phyloP scores from a whole-genome alignment of 2,113 vertebrate genomes.

The Pelusios castaneus region DNA sequence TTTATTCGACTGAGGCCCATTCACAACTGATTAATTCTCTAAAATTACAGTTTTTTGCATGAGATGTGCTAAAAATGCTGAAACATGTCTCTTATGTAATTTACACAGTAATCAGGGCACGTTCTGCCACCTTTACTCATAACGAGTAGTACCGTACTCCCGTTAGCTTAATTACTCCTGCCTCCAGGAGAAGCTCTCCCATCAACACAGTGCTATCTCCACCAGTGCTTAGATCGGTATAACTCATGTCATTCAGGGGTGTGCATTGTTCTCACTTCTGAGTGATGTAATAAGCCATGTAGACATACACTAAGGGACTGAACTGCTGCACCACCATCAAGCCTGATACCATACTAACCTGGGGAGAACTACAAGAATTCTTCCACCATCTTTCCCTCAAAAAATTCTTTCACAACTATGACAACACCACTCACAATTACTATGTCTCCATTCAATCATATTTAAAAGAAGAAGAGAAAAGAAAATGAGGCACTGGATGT shows the following conservation, averaged over 20 bases:
- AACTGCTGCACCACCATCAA: neutral
- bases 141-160: neutral
- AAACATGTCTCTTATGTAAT: neutral
- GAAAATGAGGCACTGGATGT: slow-evolving; percentile 3
- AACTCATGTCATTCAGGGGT: too few relatives aligned
- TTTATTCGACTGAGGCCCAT: neutral
- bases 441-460: neutral
- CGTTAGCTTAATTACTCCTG: too few relatives aligned
- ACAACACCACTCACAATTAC: too few relatives aligned
- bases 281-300: too few relatives aligned
- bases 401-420: neutral
- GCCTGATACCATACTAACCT: neutral
- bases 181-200: too few relatives aligned
- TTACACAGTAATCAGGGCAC: neutral
- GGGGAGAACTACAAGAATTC: neutral
- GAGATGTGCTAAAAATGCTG: neutral
- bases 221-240: too few relatives aligned
- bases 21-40: neutral
- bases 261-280: too few relatives aligned
- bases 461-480: neutral
- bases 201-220: too few relatives aligned
- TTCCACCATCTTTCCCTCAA: neutral
- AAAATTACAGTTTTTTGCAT: neutral
- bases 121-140: neutral
- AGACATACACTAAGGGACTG: neutral